Conservation (phyloP, 1,140 invertebrate species). For the Cepaea nemoralis region DNA sequence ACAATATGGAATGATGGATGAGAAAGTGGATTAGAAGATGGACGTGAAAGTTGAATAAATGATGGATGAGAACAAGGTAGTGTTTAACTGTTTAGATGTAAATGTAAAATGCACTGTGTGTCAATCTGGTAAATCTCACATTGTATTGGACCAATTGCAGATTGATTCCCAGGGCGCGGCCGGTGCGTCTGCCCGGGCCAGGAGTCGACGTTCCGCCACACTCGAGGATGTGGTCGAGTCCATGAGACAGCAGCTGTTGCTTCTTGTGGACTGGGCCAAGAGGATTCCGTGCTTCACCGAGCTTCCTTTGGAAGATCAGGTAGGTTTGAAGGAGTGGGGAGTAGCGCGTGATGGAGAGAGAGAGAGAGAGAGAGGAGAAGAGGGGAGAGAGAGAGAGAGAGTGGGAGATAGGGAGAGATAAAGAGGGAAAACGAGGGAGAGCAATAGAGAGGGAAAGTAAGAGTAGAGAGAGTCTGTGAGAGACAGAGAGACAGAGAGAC, state of each 20-base stretch:
- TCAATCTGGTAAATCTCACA: neutral
- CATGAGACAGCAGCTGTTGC: conserved; percentile 96
- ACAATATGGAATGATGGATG: neutral
- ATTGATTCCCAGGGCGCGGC: conserved; percentile 20
- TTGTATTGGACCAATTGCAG: conserved; percentile 29
- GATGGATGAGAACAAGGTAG: no score
- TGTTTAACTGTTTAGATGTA: neutral
- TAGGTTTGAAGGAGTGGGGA: conserved; percentile 63
- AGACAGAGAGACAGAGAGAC: no score
- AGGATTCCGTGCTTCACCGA: conserved; percentile 96
- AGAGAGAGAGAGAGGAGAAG: no score
- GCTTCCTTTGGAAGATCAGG: conserved; percentile 91
- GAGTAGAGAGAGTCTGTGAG: no score
- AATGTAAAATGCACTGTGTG: neutral
- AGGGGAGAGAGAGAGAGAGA: no score
- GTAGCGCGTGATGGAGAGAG: neutral
- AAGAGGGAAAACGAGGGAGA: neutral
- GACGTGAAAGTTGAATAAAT: neutral
- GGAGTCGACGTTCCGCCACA: conserved; percentile 79
- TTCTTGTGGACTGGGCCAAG: conserved; percentile 98
- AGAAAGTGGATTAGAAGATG: neutral
- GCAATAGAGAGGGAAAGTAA: neutral
- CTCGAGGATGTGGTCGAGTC: conserved; percentile 96
- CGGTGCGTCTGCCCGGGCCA: conserved; percentile 44
- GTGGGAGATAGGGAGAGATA: neutral